phyloP scores from a whole-genome alignment of 2,797 vertebrate genomes.

The Lacerta viridis region DNA sequence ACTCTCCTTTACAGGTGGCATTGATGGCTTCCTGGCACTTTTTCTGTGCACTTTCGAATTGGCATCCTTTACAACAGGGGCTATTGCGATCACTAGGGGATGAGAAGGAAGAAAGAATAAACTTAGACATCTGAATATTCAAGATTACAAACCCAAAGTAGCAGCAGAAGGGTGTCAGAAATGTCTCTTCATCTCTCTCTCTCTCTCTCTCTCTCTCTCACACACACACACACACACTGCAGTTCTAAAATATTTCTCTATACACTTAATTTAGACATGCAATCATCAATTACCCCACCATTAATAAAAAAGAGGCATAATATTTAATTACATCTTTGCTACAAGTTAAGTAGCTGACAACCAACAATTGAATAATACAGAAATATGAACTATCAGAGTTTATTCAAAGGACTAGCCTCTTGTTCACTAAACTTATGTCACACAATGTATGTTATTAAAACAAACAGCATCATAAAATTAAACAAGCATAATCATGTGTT shows the following conservation, averaged over 20 bases:
- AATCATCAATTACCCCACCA: not conserved
- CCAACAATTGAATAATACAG: not conserved
- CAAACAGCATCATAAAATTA: not conserved
- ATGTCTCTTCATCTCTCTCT: too few species aligned
- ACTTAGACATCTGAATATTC: not conserved
- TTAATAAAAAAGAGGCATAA: not conserved
- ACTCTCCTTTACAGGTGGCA: slow-evolving; percentile 94
- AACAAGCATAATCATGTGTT: not conserved
- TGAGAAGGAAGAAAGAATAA: slow-evolving; percentile 29
- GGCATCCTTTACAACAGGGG: slow-evolving; percentile 92
- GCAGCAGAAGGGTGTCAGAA: not conserved
- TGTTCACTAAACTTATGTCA: too few species aligned
- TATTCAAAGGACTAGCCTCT: not conserved
- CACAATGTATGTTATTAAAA: not conserved
- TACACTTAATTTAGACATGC: not conserved
- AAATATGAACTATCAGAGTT: not conserved
- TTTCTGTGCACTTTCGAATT: slow-evolving; percentile 86
- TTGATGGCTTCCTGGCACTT: slow-evolving; percentile 95
- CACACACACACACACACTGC: too few species aligned
- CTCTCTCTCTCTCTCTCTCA: too few species aligned
- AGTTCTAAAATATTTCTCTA: not conserved
- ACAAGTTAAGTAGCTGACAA: not conserved
- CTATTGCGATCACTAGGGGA: slow-evolving; percentile 93
- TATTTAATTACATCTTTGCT: not conserved
- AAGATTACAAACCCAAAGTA: slow-evolving; percentile 30